Evolutionary conservation across 2,888 invertebrate genomes (phyloP), one percentile per base, ranked within the genome.

Genomic region (Hydropsyche betteni): DNA sequence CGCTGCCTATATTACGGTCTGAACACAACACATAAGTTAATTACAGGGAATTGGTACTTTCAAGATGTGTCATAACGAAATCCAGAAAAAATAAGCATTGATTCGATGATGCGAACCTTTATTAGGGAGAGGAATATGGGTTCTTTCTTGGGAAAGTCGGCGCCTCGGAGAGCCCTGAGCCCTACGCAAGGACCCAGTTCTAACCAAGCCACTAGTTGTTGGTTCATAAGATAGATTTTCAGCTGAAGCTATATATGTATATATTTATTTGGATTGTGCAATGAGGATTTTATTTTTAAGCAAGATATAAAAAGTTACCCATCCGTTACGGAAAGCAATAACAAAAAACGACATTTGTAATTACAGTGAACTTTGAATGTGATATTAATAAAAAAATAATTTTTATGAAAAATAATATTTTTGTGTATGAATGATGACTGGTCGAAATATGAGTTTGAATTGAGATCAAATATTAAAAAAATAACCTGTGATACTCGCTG

Each of bases 111-210:
- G 44, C 44, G 2, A 24, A 86, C 86, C 86, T 84, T 85, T 84
- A 84, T 85, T 85, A 8, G 87, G 85, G 4, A 87, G 85, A 0
- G 87, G 87, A 81, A 88, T 88, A 44, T 87, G 87, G 1, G 87
- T 86, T 16, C 87, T 80, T 78, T 88, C 88, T 78, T 87, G 87
- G 4, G 87, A 87, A 0, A 76, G 55, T 24, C 80, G 61, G 51
- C 79, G 69, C 16, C 77, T 69, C 12, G 79, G 79, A 24, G 79
- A 79, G 8, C 79, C 78, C 14, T 77, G 78, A 10, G 79, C 75
- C 38, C 78, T 76, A 0, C 84, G 83, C 55, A 85, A 83, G 24
- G 84, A 84, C 80, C 85, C 85, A 68, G 85, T 82, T 8, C 79
- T 61, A 2, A 69, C 77, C 38, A 79, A 73, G 34, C 76, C 74